These are phyloP conservation scores for Gonioctena quinquepunctata DNA, from an alignment of 1,140 invertebrate species.

Conservation along the genomic window DNA sequence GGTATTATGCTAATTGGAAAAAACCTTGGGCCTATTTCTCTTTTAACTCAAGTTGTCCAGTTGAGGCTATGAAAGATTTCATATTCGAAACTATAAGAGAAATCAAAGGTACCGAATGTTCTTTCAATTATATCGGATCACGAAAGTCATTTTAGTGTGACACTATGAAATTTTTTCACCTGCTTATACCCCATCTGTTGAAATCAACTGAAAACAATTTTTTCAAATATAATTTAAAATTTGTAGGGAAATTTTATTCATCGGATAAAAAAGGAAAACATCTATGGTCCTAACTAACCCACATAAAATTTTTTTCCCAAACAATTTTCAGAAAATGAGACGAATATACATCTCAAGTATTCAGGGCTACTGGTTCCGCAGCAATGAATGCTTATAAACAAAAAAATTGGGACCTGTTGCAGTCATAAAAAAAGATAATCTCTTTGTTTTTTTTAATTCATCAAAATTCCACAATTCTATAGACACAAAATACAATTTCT, in stretches of 20 bases:
- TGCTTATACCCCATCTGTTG: constrained; percentile 23
- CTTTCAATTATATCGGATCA: not conserved
- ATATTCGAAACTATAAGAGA: constrained; percentile 28
- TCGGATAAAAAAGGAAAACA: constrained; percentile 6
- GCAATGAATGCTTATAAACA: constrained; percentile 35
- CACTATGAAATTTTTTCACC: constrained; percentile 11
- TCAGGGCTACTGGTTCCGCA: constrained; percentile 20
- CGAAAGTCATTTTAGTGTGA: constrained; percentile 4
- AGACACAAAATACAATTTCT: too few species aligned
- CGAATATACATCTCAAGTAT: constrained; percentile 25
- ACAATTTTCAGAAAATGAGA: constrained; percentile 27
- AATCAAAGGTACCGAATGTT: constrained; percentile 33
- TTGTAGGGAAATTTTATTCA: constrained; percentile 14
- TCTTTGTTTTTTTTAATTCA: too few species aligned
- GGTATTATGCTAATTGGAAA: constrained; percentile 33
- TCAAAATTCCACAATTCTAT: too few species aligned
- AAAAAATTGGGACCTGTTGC: too few species aligned
- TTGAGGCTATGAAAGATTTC: constrained; percentile 29
- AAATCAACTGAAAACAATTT: constrained; percentile 26
- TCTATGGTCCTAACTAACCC: constrained; percentile 24
- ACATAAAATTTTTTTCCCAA: constrained; percentile 21
- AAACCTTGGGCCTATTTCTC: constrained; percentile 38
- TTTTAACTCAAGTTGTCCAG: constrained; percentile 21
- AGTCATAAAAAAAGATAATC: too few species aligned
- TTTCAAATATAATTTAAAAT: constrained; percentile 12